These are phyloP conservation scores for Tetranychus truncatus DNA, from an alignment of 2,888 invertebrate species.

Conservation along the genomic window DNA sequence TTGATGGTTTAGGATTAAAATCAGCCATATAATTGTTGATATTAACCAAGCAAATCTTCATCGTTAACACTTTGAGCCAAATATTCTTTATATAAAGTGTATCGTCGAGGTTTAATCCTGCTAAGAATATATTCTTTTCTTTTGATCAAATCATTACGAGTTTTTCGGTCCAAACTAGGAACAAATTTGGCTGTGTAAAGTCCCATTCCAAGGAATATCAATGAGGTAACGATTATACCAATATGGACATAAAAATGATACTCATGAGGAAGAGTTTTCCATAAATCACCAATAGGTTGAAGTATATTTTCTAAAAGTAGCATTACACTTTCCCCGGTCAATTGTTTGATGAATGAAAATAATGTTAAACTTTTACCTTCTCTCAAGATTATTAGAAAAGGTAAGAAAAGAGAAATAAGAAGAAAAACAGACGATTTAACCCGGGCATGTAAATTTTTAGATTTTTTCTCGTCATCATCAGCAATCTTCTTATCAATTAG, in stretches of 20 bases:
- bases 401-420: too few species aligned
- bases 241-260: conserved; percentile 31
- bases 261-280: conserved; percentile 32
- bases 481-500: too few species aligned
- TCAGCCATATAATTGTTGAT: too few species aligned
- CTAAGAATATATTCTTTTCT: conserved; percentile 35
- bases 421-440: too few species aligned
- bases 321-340: conserved; percentile 23
- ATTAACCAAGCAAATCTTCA: too few species aligned
- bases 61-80: conserved; percentile 36
- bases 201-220: conserved; percentile 33
- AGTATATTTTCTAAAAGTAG: conserved; percentile 34
- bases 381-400: too few species aligned
- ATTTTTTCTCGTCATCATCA: too few species aligned
- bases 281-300: conserved; percentile 30
- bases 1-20: too few species aligned
- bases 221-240: conserved; percentile 26
- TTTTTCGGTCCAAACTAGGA: conserved; percentile 34
- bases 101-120: conserved; percentile 35
- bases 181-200: conserved; percentile 33
- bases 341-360: too few species aligned
- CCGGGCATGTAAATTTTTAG: too few species aligned
- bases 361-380: too few species aligned
- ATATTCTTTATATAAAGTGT: conserved; percentile 37
- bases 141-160: conserved; percentile 33